Percentiles rank a stretch among this genome's conserved stretches.
These are phyloP conservation scores for Xiphophorus hellerii DNA, from an alignment of 2,113 vertebrate species.

Conservation along the genomic window DNA sequence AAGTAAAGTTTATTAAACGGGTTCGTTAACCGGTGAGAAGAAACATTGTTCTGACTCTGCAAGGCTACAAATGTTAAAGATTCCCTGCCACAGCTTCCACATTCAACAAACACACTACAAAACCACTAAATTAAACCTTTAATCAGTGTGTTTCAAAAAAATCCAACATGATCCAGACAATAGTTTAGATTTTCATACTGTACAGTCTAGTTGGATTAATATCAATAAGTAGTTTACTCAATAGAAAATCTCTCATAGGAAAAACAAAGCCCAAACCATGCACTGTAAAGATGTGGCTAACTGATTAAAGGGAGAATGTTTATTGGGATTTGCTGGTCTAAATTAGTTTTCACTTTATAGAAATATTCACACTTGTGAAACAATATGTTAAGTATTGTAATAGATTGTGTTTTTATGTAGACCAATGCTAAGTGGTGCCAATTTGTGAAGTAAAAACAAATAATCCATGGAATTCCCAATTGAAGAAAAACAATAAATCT, in stretches of 20 bases:
- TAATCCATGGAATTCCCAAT: too few species aligned
- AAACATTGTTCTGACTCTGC: neutral
- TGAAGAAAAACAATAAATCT: too few species aligned
- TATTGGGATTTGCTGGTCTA: neutral
- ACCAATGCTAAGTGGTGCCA: neutral
- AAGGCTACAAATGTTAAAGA: constrained; percentile 22
- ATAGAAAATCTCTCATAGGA: neutral
- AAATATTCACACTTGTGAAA: neutral
- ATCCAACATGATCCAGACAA: neutral
- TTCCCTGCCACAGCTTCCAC: constrained; percentile 19
- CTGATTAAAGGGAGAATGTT: neutral
- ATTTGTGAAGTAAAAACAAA: too few species aligned
- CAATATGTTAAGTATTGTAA: neutral
- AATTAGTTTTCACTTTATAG: too few species aligned
- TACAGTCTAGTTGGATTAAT: neutral
- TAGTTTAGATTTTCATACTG: neutral
- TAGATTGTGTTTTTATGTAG: neutral
- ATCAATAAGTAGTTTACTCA: neutral
- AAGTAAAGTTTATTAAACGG: neutral
- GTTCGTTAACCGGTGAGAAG: too few species aligned
- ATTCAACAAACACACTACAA: neutral
- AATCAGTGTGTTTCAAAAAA: neutral
- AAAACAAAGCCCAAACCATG: neutral
- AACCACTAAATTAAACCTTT: neutral
- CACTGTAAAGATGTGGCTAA: neutral